These are phyloP conservation scores for Drosophila bunnanda DNA, from an alignment of 2,888 invertebrate species.

Conservation along the genomic window DNA sequence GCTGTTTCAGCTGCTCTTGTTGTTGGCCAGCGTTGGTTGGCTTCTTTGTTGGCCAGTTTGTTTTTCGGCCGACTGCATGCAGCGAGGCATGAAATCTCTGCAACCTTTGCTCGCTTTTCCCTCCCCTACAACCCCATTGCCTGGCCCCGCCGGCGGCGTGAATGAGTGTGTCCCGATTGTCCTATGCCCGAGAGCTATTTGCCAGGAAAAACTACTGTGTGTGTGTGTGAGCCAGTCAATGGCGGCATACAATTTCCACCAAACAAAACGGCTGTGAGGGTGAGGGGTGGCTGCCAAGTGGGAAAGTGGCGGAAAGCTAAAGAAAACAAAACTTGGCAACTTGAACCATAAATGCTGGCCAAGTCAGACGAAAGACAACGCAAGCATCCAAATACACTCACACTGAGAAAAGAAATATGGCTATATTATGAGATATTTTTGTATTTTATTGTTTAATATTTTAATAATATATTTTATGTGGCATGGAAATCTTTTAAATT, in stretches of 20 bases:
- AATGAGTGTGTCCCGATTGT: conserved; percentile 60
- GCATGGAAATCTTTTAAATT: too few relatives aligned
- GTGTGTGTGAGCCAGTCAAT: conserved; percentile 58
- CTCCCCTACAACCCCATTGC: conserved; percentile 13
- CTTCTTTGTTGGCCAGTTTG: conserved; percentile 41
- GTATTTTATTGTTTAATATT: neutral
- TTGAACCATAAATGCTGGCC: conserved; percentile 65
- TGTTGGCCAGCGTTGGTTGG: conserved; percentile 34
- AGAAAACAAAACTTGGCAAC: conserved; percentile 63
- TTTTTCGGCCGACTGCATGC: conserved; percentile 52
- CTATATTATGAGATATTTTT: too few relatives aligned
- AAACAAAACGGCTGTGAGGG: conserved; percentile 39
- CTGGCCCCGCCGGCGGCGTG: conserved; percentile 25
- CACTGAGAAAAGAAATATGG: conserved; percentile 2
- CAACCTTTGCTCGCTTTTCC: conserved; percentile 62
- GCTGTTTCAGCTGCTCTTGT: neutral
- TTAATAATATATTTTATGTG: neutral
- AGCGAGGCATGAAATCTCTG: conserved; percentile 69
- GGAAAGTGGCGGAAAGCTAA: conserved; percentile 27
- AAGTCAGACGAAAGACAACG: conserved; percentile 52
- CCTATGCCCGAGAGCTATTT: conserved; percentile 68
- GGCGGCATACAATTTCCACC: conserved; percentile 67
- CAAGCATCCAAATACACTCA: conserved; percentile 17
- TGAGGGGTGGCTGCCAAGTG: neutral
- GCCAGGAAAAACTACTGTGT: conserved; percentile 37